These are phyloP conservation scores for Crossaster papposus DNA, from an alignment of 53 echinoderm and acorn worm genomes.

Conservation along the genomic window DNA sequence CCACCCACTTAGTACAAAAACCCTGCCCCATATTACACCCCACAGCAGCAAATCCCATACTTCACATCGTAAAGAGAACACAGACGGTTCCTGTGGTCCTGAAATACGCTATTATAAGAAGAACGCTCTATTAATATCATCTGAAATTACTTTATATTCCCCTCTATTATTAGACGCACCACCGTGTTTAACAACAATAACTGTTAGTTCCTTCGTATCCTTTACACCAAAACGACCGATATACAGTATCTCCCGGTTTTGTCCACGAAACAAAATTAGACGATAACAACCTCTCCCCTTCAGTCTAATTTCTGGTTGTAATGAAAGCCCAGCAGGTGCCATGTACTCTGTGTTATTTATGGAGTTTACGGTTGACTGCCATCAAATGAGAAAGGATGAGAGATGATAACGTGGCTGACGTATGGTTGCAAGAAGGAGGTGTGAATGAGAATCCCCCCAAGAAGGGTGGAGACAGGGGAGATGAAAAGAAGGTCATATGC, in stretches of 20 bases:
- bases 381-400: conserved; percentile 31
- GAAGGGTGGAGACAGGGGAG: neutral
- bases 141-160: no score
- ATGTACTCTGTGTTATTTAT: conserved; percentile 23
- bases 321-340: conserved; percentile 18
- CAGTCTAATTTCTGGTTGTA: neutral
- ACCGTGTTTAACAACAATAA: no score
- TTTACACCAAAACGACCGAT: neutral
- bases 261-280: neutral
- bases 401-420: neutral
- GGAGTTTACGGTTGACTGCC: conserved; percentile 29
- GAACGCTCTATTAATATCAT: no score
- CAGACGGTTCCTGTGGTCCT: no score
- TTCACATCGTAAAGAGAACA: no score
- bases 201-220: neutral
- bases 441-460: neutral
- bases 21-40: no score
- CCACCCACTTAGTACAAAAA: no score
- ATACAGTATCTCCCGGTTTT: neutral
- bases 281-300: neutral
- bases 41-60: no score
- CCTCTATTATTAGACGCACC: no score
- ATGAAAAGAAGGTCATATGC: neutral
- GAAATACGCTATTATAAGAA: no score
- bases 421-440: neutral